Conservation (phyloP, 1,140 invertebrate genomes). For the Paraescarpia echinospica region DNA sequence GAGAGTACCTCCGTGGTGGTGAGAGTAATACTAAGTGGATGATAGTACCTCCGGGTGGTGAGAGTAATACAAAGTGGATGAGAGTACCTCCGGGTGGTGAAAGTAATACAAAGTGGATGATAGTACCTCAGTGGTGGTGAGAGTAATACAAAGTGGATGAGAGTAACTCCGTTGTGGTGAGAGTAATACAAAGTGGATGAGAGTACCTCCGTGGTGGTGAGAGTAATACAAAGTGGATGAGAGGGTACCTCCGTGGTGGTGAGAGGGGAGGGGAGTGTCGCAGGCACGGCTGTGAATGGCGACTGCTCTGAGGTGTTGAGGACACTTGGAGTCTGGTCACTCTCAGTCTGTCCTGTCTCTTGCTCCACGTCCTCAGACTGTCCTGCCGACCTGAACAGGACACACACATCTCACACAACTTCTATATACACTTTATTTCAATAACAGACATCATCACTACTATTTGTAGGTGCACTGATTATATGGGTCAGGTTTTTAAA, state of each 20-base stretch:
- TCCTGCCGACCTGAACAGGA: background rate
- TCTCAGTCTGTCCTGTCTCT: background rate
- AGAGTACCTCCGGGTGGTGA: no score
- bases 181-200: background rate
- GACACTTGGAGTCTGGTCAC: constrained; percentile 1
- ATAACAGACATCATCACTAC: background rate
- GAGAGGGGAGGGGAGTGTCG: constrained; percentile 36
- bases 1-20: no score
- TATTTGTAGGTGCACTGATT: background rate
- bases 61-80: no score
- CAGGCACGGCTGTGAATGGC: constrained; percentile 21
- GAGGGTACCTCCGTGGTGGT: constrained; percentile 39
- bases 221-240: background rate
- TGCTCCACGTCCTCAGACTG: background rate
- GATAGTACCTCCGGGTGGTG: no score
- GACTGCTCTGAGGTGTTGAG: constrained; percentile 18
- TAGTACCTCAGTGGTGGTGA: background rate
- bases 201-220: background rate
- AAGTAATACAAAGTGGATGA: no score
- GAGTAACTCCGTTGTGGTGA: background rate
- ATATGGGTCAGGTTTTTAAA: background rate
- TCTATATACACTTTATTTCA: background rate
- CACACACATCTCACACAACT: background rate
- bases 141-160: background rate
- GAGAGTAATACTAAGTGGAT: no score